phyloP scores from a whole-genome alignment of 2,113 vertebrate species.

The Anseranas semipalmata region DNA sequence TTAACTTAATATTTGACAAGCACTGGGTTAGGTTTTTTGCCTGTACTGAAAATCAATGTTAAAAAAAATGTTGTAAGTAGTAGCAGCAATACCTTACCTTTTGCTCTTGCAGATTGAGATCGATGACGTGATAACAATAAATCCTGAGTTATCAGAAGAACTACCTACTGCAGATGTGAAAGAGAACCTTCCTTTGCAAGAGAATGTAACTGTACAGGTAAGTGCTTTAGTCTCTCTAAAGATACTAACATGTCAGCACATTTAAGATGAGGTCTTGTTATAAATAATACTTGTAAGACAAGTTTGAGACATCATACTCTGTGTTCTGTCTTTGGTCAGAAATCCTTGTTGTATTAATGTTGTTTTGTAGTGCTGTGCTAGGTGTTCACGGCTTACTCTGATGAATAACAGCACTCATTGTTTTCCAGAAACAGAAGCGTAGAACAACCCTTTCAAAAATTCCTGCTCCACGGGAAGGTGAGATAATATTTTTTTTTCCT shows the following conservation, averaged over 20 bases:
- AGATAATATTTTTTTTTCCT: not conserved
- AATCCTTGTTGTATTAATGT: not conserved
- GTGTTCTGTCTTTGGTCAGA: not conserved
- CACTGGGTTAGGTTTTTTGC: not conserved
- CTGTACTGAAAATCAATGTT: not conserved
- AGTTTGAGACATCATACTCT: not conserved
- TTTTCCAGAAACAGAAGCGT: conserved; percentile 75
- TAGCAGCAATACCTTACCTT: not conserved
- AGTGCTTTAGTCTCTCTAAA: not conserved
- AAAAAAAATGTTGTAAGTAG: not conserved
- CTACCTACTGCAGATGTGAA: conserved; percentile 54
- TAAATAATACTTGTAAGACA: not conserved
- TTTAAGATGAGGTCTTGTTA: not conserved
- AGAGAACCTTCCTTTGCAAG: conserved; percentile 74
- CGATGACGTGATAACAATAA: conserved; percentile 74
- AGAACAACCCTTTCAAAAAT: conserved; percentile 78
- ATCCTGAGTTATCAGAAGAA: conserved; percentile 73
- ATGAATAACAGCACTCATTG: not conserved
- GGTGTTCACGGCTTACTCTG: not conserved
- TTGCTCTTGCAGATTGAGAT: conserved; percentile 75
- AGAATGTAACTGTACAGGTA: conserved; percentile 76
- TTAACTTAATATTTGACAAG: not conserved
- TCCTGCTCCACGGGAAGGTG: conserved; percentile 80
- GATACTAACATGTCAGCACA: not conserved
- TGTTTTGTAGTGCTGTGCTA: not conserved